Conservation (phyloP, 2,797 vertebrate genomes). For the Caiman crocodilus region DNA sequence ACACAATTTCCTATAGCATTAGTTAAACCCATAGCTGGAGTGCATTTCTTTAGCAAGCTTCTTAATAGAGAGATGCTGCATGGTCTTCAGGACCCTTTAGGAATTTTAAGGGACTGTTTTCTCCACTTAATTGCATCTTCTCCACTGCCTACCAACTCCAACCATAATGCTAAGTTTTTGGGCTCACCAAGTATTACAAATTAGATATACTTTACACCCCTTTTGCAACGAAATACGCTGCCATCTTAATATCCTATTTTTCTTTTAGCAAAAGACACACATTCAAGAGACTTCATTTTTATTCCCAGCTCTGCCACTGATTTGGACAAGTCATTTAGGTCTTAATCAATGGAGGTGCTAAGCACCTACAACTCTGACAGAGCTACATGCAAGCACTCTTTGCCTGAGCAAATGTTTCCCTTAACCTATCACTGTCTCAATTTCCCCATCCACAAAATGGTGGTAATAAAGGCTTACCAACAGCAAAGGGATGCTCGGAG, state of each 20-base stretch:
- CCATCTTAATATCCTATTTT: neutral
- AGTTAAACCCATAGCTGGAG: neutral
- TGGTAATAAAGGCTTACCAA: neutral
- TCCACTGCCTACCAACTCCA: neutral
- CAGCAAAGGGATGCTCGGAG: neutral
- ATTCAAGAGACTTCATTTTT: neutral
- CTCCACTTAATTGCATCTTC: neutral
- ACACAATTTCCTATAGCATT: neutral
- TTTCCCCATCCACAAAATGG: neutral
- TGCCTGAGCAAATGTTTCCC: neutral
- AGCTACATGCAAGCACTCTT: neutral
- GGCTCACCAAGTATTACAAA: neutral
- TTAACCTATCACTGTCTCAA: accelerated
- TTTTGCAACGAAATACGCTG: neutral
- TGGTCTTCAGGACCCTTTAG: neutral
- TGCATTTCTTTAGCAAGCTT: neutral
- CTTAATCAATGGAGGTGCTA: neutral
- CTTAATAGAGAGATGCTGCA: neutral
- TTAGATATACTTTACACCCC: neutral
- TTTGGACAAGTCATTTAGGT: neutral
- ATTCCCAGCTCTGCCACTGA: neutral
- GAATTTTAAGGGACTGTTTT: neutral
- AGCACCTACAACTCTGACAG: neutral
- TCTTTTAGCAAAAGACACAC: neutral
- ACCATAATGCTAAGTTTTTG: neutral